A percentile compares a stretch with the other conserved stretches of the same genome.
These are phyloP conservation scores for Rhinoraja longicauda DNA, from an alignment of 2,797 vertebrate genomes.

Conservation along the genomic window DNA sequence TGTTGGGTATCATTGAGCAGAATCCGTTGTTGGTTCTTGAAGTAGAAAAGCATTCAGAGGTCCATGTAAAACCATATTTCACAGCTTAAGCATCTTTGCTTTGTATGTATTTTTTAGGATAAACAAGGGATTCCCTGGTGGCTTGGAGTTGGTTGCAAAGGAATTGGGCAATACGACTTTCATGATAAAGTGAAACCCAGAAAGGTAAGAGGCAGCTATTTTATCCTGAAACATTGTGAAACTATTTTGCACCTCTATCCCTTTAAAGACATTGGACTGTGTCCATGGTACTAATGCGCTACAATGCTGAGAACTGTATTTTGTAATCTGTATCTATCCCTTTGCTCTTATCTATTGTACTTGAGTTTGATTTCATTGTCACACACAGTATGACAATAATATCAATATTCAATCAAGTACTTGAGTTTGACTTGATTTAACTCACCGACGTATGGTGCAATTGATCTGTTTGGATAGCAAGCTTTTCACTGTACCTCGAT, in stretches of 20 bases:
- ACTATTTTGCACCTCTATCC: background rate
- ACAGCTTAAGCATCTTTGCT: background rate
- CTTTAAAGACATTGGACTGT: too few relatives aligned
- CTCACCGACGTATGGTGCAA: too few relatives aligned
- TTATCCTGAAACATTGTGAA: background rate
- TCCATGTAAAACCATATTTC: background rate
- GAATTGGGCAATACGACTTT: constrained; percentile 90
- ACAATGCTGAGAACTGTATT: too few relatives aligned
- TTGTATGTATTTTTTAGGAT: constrained; percentile 67
- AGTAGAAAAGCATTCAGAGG: background rate
- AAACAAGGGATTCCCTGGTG: constrained; percentile 97
- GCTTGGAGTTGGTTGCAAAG: constrained; percentile 95
- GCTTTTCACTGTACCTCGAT: too few relatives aligned
- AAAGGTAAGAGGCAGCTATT: constrained; percentile 64
- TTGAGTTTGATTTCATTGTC: too few relatives aligned
- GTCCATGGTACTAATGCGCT: too few relatives aligned
- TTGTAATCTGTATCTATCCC: too few relatives aligned
- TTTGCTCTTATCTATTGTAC: too few relatives aligned
- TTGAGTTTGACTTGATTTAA: too few relatives aligned
- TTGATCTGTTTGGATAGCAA: too few relatives aligned
- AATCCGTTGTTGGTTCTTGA: background rate
- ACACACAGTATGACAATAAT: too few relatives aligned
- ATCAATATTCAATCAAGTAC: too few relatives aligned
- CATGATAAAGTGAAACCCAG: constrained; percentile 95
- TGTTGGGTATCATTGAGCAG: background rate